Conservation (phyloP, 2,113 vertebrate species). For the Arizona elegans region DNA sequence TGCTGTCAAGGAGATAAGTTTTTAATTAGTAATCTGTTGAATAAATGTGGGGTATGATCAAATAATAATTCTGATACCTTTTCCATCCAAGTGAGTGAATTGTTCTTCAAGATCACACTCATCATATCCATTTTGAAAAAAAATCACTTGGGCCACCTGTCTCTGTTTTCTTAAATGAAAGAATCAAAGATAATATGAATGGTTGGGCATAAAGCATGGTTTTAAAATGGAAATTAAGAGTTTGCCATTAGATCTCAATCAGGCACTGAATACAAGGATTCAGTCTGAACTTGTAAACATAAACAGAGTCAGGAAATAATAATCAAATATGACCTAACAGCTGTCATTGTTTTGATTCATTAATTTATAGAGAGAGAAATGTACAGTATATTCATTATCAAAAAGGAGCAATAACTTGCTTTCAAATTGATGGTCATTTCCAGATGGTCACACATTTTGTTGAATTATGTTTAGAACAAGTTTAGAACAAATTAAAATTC, state of each 20-base stretch:
- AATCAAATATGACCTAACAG: neutral
- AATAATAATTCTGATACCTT: neutral
- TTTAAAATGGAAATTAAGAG: neutral
- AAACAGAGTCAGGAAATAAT: neutral
- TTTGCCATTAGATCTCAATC: neutral
- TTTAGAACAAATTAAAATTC: neutral
- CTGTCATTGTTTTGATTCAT: neutral
- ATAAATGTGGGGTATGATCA: neutral
- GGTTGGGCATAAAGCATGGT: neutral
- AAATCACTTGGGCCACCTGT: neutral
- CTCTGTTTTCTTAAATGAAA: neutral
- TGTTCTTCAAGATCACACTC: neutral
- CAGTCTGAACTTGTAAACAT: neutral
- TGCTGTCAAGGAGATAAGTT: neutral
- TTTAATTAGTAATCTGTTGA: neutral
- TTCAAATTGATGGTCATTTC: neutral
- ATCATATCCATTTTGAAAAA: neutral
- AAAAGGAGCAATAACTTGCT: neutral
- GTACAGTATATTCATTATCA: neutral
- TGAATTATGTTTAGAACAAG: neutral
- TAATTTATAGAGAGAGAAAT: neutral
- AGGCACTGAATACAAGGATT: neutral
- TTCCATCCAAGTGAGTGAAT: neutral
- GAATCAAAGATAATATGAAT: neutral
- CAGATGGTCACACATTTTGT: neutral